Base-by-base conservation (phyloP, 1,140 invertebrate species). In the Sitophilus oryzae region DNA sequence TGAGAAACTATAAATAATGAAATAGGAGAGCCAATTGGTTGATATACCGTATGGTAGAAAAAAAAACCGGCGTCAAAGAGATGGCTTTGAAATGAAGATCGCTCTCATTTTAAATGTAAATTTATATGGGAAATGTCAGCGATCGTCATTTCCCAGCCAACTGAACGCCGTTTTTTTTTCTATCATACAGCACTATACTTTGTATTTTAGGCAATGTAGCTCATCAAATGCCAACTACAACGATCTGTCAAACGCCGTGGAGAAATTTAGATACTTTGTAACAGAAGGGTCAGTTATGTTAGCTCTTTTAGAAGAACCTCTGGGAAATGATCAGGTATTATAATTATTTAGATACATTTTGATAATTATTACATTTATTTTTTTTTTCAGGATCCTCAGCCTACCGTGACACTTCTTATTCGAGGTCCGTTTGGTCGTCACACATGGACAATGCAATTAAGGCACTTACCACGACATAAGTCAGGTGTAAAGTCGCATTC, bases 401-500 rank as follows among this genome's bases (percentile, higher is more conserved):
- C 85, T 4, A 87, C 85, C 0, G 78, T 88, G 14, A 84, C 83
- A 63, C 82, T 93, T 18, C 74, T 97, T 20, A 86, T 96, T 42
- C 80, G 94, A 18, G 88, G 91, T 19, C 88, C 91, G 0, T 96
- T 94, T 76, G 93, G 93, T 0, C 81, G 93, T 15, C 89, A 93
- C 76, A 91, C 90, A 5, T 98, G 94, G 94, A 91, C 88, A 0
- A 84, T 96, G 81, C 89, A 94, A 66, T 73, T 91, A 34, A 75
- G 90, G 14, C 89, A 93, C 71, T 73, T 90, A 49, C 86, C 91
- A 2, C 78, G 88, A 41, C 85, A 87, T 65, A 85, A 89, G 70
- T 85, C 84, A 1, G 83, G 84, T 11, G 80, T 80, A 1, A 85
- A 84, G 64, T 82, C 81, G 55, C 77, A 85, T 52, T 79, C 82